phyloP scores from a whole-genome alignment of 1,140 invertebrate species.

The Pollicipes pollicipes region DNA sequence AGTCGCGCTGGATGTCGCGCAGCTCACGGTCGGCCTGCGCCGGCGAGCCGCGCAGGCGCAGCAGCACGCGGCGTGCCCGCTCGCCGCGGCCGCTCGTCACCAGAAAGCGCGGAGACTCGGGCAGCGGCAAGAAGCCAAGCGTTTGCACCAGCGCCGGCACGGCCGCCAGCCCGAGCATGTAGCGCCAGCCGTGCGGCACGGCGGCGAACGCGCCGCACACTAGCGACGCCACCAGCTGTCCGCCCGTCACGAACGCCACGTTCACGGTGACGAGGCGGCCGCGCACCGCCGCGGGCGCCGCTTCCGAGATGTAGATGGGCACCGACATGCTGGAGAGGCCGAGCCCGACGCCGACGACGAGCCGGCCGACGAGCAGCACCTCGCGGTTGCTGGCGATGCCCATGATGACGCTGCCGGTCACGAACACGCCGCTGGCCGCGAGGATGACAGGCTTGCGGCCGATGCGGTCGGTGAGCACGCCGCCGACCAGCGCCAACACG shows the following conservation, averaged over 20 bases:
- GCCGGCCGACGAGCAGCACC: conserved; percentile 34
- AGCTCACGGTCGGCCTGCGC: too few species aligned
- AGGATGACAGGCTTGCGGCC: conserved; percentile 39
- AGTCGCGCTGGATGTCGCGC: too few species aligned
- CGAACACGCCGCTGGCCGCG: conserved; percentile 36
- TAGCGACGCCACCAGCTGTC: neutral
- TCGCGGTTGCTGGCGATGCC: conserved; percentile 31
- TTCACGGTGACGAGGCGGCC: conserved; percentile 23
- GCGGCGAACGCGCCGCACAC: neutral
- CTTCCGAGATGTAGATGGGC: conserved; percentile 40
- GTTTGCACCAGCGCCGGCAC: neutral
- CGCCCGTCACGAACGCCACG: neutral
- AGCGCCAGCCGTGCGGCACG: neutral
- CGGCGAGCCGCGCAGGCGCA: too few species aligned
- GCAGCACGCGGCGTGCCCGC: too few species aligned
- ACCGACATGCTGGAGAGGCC: conserved; percentile 32
- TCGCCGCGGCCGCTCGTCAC: neutral
- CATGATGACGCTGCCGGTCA: conserved; percentile 36
- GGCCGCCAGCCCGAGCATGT: neutral
- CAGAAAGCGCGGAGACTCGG: neutral
- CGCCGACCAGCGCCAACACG: conserved; percentile 35
- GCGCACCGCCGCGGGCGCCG: conserved; percentile 31
- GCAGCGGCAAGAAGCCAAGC: neutral
- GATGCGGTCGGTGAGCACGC: conserved; percentile 28
- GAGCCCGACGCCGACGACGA: conserved; percentile 39